Evolutionary conservation across 2,888 invertebrate species (phyloP).

Genomic region (Trichopria drosophilae): DNA sequence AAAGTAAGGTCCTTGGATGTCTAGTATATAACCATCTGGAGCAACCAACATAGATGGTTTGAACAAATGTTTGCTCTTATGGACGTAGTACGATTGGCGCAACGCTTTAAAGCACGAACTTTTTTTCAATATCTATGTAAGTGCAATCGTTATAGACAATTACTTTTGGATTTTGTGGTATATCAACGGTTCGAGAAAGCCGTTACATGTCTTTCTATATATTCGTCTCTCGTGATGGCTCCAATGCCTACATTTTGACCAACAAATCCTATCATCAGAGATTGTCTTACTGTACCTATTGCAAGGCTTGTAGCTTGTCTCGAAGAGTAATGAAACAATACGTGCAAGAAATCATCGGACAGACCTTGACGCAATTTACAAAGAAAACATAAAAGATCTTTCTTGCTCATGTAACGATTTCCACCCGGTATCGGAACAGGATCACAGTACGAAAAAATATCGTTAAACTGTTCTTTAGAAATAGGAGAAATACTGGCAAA

Average conservation of each 20-base stretch:
- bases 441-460: not conserved
- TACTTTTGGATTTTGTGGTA: conserved; percentile 1
- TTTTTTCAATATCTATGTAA: conserved; percentile 7
- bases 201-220: not conserved
- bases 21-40: conserved; percentile 25
- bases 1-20: conserved; percentile 24
- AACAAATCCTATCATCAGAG: not conserved
- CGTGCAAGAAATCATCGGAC: not conserved
- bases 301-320: conserved; percentile 8
- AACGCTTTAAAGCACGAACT: conserved; percentile 5
- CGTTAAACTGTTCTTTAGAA: conserved; percentile 8
- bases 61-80: conserved; percentile 14
- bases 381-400: conserved; percentile 8
- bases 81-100: conserved; percentile 7
- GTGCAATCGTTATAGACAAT: conserved; percentile 8
- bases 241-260: not conserved
- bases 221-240: not conserved
- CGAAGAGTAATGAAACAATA: conserved; percentile 4
- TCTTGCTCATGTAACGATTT: conserved; percentile 4
- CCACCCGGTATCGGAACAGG: conserved; percentile 5
- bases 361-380: conserved; percentile 9
- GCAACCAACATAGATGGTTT: conserved; percentile 17
- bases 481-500: conserved; percentile 5
- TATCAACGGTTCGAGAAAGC: conserved; percentile 1
- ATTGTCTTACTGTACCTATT: not conserved